These are phyloP conservation scores for Takifugu ocellatus DNA, from an alignment of 2,797 vertebrate genomes.

Conservation along the genomic window DNA sequence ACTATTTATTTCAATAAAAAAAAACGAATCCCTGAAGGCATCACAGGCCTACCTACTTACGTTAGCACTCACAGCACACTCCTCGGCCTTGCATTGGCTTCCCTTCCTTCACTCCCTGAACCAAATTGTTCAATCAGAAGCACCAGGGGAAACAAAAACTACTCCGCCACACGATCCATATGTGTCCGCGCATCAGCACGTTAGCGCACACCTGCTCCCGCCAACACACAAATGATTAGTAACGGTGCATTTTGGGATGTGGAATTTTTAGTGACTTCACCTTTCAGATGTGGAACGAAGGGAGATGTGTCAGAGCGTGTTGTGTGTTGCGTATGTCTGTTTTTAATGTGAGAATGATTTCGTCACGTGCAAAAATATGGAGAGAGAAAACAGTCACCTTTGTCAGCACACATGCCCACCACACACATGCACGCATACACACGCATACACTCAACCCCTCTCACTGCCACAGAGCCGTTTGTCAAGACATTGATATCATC, in stretches of 20 bases:
- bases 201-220: slow-evolving; percentile 13
- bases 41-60: slow-evolving; percentile 67
- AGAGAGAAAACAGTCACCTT: slow-evolving; percentile 78
- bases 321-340: slow-evolving; percentile 53
- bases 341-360: slow-evolving; percentile 59
- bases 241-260: slow-evolving; percentile 20
- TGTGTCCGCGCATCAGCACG: slow-evolving; percentile 1
- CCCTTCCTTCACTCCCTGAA: slow-evolving; percentile 53
- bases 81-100: slow-evolving; percentile 72
- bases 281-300: slow-evolving; percentile 34
- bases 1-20: slow-evolving; percentile 29
- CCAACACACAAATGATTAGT: slow-evolving; percentile 24
- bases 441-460: slow-evolving; percentile 10
- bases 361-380: slow-evolving; percentile 78
- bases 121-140: slow-evolving; percentile 70
- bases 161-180: slow-evolving; percentile 54
- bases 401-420: slow-evolving; percentile 70
- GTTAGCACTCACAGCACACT: slow-evolving; percentile 70
- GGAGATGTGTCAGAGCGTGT: slow-evolving; percentile 22
- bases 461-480: background rate
- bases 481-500: slow-evolving; percentile 20
- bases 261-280: slow-evolving; percentile 25
- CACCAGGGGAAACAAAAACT: slow-evolving; percentile 68
- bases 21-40: slow-evolving; percentile 64
- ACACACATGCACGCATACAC: slow-evolving; percentile 15